Base-by-base conservation (phyloP, 2,888 invertebrate genomes). In the Eupithecia centaureata region DNA sequence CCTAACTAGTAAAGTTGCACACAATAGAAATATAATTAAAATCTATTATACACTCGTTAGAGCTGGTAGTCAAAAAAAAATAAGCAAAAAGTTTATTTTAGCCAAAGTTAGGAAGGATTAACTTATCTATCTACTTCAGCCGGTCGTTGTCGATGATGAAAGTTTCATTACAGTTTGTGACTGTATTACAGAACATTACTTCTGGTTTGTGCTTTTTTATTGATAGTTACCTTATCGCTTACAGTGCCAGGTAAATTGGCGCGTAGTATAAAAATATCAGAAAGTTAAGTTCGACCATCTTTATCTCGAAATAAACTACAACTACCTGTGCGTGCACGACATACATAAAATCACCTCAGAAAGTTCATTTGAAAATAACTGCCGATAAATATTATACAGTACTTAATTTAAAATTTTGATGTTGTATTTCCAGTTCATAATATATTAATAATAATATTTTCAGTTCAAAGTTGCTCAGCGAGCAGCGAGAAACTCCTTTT, bases 191-290 rank as follows among this genome's bases (percentile, higher is more conserved):
- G n/a, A 30, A 56, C 30, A 18, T 72, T 58, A 70, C 67, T 75
- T 70, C 69, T 71, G 66, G 67, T 65, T 60, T 65, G 65, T 68
- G 65, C 57, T 73, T 75, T 78, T 80, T 78, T 75, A 71, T 76
- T 67, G 75, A 79, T 77, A 77, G 70, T 73, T 69, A 70, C 70
- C 66, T 71, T 79, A 74, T 77, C 79, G 76, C 76, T 77, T 72
- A 67, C 77, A 74, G 76, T 77, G 79, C 69, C 73, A 75, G 72
- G 70, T 73, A 62, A 68, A 57, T 18, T 15, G 72, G 72, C 67
- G 69, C 65, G 35, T 18, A 69, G 35, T 67, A 33, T 13, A 62
- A 5, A 32, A 15, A 54, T 2, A 2, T 47, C 59, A 70, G 70
- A 42, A 65, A 22, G 27, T 15, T 22, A 59, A 18, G 25, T 42